Evolutionary conservation across 1,140 invertebrate species (phyloP).

Genomic region (Eupristina koningsbergeri): DNA sequence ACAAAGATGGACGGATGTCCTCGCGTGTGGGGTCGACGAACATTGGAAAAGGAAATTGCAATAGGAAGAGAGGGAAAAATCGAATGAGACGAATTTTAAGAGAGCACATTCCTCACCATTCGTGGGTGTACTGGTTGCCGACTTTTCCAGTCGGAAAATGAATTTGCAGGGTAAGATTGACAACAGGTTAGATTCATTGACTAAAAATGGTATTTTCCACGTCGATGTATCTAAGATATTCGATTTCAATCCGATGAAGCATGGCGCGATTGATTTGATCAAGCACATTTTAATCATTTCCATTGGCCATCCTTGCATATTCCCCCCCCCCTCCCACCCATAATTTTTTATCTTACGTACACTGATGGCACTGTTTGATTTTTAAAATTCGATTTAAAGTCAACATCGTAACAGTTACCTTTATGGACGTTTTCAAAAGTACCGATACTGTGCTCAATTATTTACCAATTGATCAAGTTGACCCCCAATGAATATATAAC

Average conservation of each 20-base stretch:
- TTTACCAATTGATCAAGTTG: neutral
- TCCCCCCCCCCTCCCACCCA: neutral
- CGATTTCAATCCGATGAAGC: constrained; percentile 55
- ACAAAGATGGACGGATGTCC: neutral
- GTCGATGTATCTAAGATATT: constrained; percentile 69
- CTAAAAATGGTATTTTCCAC: constrained; percentile 72
- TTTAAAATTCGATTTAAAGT: constrained; percentile 24
- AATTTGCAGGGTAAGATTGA: constrained; percentile 35
- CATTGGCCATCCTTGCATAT: constrained; percentile 70
- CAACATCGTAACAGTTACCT: neutral
- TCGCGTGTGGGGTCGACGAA: too few species aligned
- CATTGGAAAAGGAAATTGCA: neutral
- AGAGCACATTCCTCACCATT: neutral
- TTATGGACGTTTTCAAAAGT: neutral
- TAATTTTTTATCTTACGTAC: constrained; percentile 26
- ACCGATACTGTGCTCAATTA: neutral
- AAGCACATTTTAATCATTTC: constrained; percentile 74
- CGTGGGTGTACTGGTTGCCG: constrained; percentile 45
- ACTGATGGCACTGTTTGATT: constrained; percentile 9
- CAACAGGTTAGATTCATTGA: constrained; percentile 73
- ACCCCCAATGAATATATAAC: neutral
- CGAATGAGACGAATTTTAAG: neutral
- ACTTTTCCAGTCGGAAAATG: constrained; percentile 56
- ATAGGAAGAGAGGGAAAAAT: neutral
- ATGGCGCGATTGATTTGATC: constrained; percentile 66